Evolutionary conservation across 2,888 invertebrate genomes (phyloP).

Genomic region (Nemotelus pantherinus): DNA sequence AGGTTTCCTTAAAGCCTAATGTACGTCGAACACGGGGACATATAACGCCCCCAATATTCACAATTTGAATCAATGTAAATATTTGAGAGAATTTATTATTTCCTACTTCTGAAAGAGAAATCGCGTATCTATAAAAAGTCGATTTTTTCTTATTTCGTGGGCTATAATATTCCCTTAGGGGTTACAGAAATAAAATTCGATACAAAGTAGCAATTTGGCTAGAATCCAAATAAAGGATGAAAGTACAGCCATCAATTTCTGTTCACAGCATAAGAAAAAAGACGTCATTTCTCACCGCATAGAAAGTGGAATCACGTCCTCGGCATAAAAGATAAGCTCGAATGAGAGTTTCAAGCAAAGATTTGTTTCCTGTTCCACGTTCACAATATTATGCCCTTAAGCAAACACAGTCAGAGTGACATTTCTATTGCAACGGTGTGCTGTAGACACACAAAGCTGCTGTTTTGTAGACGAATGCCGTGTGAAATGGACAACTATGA

Average conservation of each 20-base stretch:
- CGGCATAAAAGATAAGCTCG: conserved; percentile 34
- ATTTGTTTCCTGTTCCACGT: background rate
- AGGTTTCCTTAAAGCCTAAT: too few species aligned
- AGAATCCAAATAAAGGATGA: background rate
- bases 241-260: conserved; percentile 14
- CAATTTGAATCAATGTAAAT: too few species aligned
- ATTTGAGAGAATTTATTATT: too few species aligned
- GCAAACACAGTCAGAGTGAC: conserved; percentile 14
- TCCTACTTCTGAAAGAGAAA: too few species aligned
- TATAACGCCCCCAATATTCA: too few species aligned
- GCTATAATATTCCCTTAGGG: background rate
- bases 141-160: too few species aligned
- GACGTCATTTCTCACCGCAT: conserved; percentile 5
- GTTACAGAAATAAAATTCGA: background rate
- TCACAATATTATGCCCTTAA: conserved; percentile 14
- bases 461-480: background rate
- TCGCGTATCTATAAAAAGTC: too few species aligned
- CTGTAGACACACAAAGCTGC: conserved; percentile 10
- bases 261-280: background rate
- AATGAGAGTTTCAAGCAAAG: conserved; percentile 27
- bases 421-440: background rate
- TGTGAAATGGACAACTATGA: background rate
- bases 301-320: conserved; percentile 34
- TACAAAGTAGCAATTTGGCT: conserved; percentile 18
- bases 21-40: too few species aligned